Evolutionary conservation across 2,113 vertebrate species (phyloP).

Genomic region (Myrmecobius fasciatus): DNA sequence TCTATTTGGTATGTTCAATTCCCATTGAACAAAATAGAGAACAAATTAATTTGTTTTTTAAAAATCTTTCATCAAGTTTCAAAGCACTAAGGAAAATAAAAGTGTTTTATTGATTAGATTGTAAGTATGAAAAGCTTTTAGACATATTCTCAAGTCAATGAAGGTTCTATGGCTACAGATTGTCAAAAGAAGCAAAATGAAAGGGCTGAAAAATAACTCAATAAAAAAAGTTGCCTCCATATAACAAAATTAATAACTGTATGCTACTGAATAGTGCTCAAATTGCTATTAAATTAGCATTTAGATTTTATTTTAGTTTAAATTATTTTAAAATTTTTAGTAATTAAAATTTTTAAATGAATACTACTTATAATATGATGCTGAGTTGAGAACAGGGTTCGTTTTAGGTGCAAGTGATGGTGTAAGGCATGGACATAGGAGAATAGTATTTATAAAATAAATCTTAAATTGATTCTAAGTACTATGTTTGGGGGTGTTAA

Average conservation of each 20-base stretch:
- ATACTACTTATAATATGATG: neutral
- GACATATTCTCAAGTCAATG: constrained; percentile 53
- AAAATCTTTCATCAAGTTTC: constrained; percentile 63
- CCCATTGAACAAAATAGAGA: constrained; percentile 52
- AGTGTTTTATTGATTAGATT: constrained; percentile 69
- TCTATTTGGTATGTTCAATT: constrained; percentile 12
- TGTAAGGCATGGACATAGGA: too few relatives aligned
- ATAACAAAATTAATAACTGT: constrained; percentile 35
- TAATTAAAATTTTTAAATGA: neutral
- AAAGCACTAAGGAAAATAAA: constrained; percentile 64
- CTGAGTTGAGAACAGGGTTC: too few relatives aligned
- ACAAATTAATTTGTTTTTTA: constrained; percentile 71
- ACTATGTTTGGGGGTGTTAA: neutral
- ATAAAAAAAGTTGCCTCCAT: neutral
- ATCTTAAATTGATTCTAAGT: neutral
- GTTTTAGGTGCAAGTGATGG: too few relatives aligned
- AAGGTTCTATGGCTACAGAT: constrained; percentile 52
- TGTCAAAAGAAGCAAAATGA: constrained; percentile 55
- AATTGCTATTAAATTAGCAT: neutral
- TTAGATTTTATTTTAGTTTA: neutral
- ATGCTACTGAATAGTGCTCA: constrained; percentile 10
- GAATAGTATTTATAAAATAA: too few relatives aligned
- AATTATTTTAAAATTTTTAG: neutral
- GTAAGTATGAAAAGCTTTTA: constrained; percentile 70
- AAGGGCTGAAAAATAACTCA: constrained; percentile 12